Evolutionary conservation across 2,888 invertebrate genomes (phyloP), one percentile per base, ranked within the genome.

Genomic region (Athalia circularis): DNA sequence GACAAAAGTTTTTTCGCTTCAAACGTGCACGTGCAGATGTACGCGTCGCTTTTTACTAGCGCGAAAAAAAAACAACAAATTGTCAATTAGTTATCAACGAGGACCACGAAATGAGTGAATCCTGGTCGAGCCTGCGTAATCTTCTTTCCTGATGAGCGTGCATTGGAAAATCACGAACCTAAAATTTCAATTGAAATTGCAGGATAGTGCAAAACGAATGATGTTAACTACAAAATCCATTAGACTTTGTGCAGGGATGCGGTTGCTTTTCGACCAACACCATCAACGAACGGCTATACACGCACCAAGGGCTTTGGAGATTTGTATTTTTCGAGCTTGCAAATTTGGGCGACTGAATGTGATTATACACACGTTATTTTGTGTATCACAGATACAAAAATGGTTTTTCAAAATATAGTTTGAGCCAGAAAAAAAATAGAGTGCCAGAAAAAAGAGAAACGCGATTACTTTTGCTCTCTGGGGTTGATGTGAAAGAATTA

Each of bases 181-280:
- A 54, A 29, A 68, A 72, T 61, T 47, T 15, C 45, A 59, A 72
- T 72, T 47, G 72, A 72, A 72, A 72, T 45, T 29, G 59, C 47
- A n/a, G 54, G 54, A 3, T 54, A 29, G 68, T 68, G 29, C n/a
- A 43, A 47, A 72, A 72, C 59, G 45, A 57, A 72, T 59, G 50
- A 59, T 59, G 59, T 72, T 72, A 72, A 57, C 72, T 72, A 72
- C 57, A 72, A 48, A 72, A 72, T 72, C 72, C 72, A 57, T 59
- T 57, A 72, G 72, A 72, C 72, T 61, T 72, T 57, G 54, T 68
- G 68, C 29, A 29, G 29, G 59, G 72, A 11, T 61, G 72, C 52
- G 72, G 72, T 72, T 61, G 72, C 72, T 57, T 57, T 72, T 59
- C 47, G 72, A n/a, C 59, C 72, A 48, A 48, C 47, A 13, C 57